Evolutionary conservation across 2,797 vertebrate species (phyloP), one percentile per base, ranked within the genome.

Genomic region (Leucoraja ocellata): DNA sequence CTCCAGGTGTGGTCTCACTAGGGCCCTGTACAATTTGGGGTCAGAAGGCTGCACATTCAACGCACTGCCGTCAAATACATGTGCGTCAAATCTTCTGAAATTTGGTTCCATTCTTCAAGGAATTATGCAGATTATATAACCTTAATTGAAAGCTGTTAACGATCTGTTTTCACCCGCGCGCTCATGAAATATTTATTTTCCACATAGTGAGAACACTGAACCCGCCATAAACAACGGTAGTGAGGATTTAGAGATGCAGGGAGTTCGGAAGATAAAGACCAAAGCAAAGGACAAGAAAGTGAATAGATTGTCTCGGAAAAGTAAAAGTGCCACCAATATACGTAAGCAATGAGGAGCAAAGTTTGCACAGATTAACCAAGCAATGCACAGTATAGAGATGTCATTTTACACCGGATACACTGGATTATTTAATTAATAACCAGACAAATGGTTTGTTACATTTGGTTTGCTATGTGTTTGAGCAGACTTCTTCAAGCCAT

Each of bases 301-400:
- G 8, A 68, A 88, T 63, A 88, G 36, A 88, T 63, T 88, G 6
- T 88, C 84, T 68, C 84, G 84, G 84, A 88, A 88, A 88, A 88
- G 4, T 36, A 88, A 88, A 68, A 21, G 32, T 68, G n/a, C 68
- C 63, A 88, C 6, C n/a, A 10, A 23, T 36, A 23, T 63, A 88
- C 65, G 84, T 88, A 88, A 88, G 84, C n/a, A 88, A 68, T 65
- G 39, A 68, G 9, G 39, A 68, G 21, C 23, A 10, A 36, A 88
- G 5, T 3, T 13, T 84, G 81, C 14, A 63, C 13, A 16, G 11
- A 65, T 65, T 68, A 63, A 21, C 16, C n/a, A 36, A 36, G 6
- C 32, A 68, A 36, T 86, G n/a, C 9, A 28, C 5, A 25, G 81
- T 25, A 23, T 13, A 32, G 58, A 16, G 83, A 18, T 5, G 54